Conservation (phyloP, 1,140 invertebrate species). For the Ctenoplectra terminalis region DNA sequence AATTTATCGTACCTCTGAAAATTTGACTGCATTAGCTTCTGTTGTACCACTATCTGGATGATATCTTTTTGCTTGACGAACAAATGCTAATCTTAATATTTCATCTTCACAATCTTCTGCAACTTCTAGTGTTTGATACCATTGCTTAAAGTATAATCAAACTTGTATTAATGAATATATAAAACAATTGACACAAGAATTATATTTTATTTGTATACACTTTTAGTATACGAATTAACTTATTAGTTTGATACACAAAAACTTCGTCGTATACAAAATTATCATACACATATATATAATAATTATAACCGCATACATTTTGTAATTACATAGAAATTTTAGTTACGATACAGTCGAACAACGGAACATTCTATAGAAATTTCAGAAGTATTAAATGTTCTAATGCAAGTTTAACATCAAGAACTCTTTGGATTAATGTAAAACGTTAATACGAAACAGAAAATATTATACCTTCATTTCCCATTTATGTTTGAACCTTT, state of each 20-base stretch:
- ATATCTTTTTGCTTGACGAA: conserved; percentile 89
- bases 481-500: conserved; percentile 37
- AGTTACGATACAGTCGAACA: not conserved
- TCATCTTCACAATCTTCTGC: conserved; percentile 87
- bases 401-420: not conserved
- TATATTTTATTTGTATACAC: too few relatives aligned
- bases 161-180: not conserved
- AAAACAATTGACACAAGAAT: not conserved
- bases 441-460: not conserved
- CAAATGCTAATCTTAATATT: conserved; percentile 88
- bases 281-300: not conserved
- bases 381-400: not conserved
- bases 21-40: conserved; percentile 87
- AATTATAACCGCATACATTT: not conserved
- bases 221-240: too few relatives aligned
- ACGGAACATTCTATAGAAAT: not conserved
- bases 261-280: too few relatives aligned
- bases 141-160: conserved; percentile 83
- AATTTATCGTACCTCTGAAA: conserved; percentile 85
- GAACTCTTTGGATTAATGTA: not conserved
- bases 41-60: conserved; percentile 91
- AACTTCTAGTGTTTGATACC: conserved; percentile 87
- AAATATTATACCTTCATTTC: conserved; percentile 19
- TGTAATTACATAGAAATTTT: not conserved
- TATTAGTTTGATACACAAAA: too few relatives aligned